These are phyloP conservation scores for Channa argus DNA, from an alignment of 2,113 vertebrate species.

Conservation along the genomic window DNA sequence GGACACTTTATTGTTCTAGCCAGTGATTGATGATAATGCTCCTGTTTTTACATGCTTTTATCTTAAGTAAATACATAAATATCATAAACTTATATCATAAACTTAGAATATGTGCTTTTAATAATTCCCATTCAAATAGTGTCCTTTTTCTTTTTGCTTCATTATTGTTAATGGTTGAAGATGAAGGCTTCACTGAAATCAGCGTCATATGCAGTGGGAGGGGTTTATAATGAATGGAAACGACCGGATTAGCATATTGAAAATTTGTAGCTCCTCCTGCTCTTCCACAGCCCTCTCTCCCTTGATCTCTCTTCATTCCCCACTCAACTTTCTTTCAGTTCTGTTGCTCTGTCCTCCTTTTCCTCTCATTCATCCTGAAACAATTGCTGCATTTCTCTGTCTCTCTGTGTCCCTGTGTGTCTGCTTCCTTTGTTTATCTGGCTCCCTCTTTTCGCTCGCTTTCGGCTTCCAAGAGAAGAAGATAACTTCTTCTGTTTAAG, in stretches of 20 bases:
- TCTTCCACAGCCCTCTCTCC: constrained; percentile 41
- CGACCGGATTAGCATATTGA: constrained; percentile 76
- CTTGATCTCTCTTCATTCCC: constrained; percentile 47
- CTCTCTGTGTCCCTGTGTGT: constrained; percentile 33
- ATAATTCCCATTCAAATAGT: too few species aligned
- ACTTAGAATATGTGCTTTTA: too few species aligned
- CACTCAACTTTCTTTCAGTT: constrained; percentile 70
- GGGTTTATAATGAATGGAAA: constrained; percentile 38
- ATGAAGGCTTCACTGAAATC: constrained; percentile 46
- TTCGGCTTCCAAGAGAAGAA: constrained; percentile 63
- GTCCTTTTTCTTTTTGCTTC: background rate
- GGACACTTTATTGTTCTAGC: too few species aligned
- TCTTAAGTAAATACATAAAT: too few species aligned
- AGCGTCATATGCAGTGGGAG: constrained; percentile 56
- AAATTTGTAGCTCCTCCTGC: constrained; percentile 69
- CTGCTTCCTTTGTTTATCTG: constrained; percentile 46
- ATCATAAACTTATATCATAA: too few species aligned
- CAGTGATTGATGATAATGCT: too few species aligned
- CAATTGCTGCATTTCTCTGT: constrained; percentile 56
- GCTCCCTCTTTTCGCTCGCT: constrained; percentile 41
- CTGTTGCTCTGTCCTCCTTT: constrained; percentile 60
- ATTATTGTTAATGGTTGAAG: background rate
- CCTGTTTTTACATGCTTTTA: too few species aligned
- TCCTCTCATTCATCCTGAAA: constrained; percentile 73
- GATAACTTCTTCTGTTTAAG: constrained; percentile 54